These are phyloP conservation scores for Nannobrachium achirus DNA, from an alignment of 2,113 vertebrate species.

Conservation along the genomic window DNA sequence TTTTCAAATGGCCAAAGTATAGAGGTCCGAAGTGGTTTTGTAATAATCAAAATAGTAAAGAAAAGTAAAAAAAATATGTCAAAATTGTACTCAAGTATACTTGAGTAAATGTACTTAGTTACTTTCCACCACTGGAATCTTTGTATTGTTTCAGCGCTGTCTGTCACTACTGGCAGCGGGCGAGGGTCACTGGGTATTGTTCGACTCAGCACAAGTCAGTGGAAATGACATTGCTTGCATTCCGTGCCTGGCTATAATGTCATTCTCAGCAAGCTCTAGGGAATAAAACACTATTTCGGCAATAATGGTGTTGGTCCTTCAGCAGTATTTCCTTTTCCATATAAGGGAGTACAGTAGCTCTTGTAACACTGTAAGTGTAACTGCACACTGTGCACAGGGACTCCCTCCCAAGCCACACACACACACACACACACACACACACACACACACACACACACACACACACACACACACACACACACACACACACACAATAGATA, in stretches of 20 bases:
- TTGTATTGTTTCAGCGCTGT: constrained; percentile 36
- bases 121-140: constrained; percentile 1
- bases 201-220: constrained; percentile 35
- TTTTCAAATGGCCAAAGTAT: no score
- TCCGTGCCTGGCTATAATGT: constrained; percentile 27
- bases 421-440: background rate
- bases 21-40: no score
- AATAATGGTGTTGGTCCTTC: no score
- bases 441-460: background rate
- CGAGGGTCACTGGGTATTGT: constrained; percentile 44
- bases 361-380: background rate
- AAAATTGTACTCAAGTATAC: no score
- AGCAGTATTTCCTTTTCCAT: constrained; percentile 28
- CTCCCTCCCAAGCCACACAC: background rate
- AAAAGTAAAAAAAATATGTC: no score
- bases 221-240: constrained; percentile 57
- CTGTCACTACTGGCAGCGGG: background rate
- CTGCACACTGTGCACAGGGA: background rate
- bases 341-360: constrained; percentile 33
- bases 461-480: no score
- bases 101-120: no score
- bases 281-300: background rate
- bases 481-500: no score
- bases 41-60: no score
- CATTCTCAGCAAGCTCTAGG: constrained; percentile 19